These are phyloP conservation scores for Drosophila serrata DNA, from an alignment of 1,140 invertebrate species.

Conservation along the genomic window DNA sequence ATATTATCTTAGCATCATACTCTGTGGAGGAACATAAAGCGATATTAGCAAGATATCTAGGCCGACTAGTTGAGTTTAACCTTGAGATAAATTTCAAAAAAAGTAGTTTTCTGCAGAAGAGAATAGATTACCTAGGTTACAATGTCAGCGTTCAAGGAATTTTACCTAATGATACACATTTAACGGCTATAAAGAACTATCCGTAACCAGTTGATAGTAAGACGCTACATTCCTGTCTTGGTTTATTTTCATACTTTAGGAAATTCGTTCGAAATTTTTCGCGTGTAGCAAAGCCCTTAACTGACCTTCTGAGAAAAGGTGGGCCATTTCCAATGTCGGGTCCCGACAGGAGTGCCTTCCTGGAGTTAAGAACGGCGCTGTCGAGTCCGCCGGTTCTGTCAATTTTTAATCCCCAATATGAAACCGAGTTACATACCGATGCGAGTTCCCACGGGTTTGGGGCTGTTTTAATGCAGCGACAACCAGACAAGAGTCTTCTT, in stretches of 20 bases:
- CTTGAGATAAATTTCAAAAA: slow-evolving; percentile 11
- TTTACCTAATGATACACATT: neutral
- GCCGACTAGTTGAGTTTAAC: neutral
- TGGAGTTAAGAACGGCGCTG: neutral
- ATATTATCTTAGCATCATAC: too few relatives aligned
- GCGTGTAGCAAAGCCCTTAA: neutral
- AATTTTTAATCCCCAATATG: neutral
- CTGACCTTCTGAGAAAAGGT: neutral
- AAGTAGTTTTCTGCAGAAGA: neutral
- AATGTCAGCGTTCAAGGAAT: too few relatives aligned
- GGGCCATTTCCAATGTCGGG: neutral
- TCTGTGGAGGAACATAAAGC: neutral
- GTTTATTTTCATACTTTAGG: slow-evolving; percentile 11
- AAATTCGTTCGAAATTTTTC: neutral
- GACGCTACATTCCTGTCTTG: slow-evolving; percentile 6
- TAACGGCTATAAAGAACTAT: neutral
- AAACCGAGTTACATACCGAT: slow-evolving; percentile 4
- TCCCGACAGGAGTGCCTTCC: neutral
- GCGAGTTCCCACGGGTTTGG: neutral
- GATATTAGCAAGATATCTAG: slow-evolving; percentile 5
- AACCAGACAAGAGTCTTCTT: slow-evolving; percentile 4
- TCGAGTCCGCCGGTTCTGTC: neutral
- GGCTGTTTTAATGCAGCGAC: neutral
- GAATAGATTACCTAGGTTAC: slow-evolving; percentile 4
- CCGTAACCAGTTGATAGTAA: slow-evolving; percentile 4